A percentile compares a stretch with the other conserved stretches of the same genome.
Conservation (phyloP, 2,113 vertebrate species). For the Psilopogon haemacephalus region DNA sequence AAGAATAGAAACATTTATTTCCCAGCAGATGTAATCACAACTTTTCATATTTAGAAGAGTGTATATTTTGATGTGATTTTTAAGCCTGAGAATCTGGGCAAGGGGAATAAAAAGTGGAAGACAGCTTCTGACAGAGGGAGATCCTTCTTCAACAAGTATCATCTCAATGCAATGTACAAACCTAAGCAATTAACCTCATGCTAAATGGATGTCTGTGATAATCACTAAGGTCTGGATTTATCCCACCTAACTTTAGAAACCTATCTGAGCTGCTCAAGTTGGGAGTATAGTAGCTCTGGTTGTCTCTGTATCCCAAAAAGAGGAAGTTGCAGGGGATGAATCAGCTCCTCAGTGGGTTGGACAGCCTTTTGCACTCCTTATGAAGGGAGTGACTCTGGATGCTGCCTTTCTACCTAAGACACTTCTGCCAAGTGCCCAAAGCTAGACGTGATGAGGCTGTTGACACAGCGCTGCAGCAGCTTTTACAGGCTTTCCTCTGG, state of each 20-base stretch:
- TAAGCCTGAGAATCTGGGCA: neutral
- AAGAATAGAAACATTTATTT: neutral
- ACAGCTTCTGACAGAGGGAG: neutral
- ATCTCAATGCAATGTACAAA: neutral
- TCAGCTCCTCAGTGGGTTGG: neutral
- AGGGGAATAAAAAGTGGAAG: neutral
- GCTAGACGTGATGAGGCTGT: neutral
- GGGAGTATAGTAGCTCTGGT: neutral
- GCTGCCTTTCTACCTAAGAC: neutral
- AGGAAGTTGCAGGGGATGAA: neutral
- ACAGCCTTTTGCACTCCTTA: neutral
- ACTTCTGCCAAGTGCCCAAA: neutral
- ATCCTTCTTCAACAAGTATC: neutral
- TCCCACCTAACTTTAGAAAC: slow-evolving; percentile 62
- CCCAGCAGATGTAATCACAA: neutral
- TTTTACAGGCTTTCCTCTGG: neutral
- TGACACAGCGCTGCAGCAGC: neutral
- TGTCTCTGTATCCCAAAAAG: neutral
- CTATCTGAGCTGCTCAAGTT: slow-evolving; percentile 44
- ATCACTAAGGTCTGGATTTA: slow-evolving; percentile 45
- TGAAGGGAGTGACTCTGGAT: rapidly evolving
- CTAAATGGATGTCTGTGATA: slow-evolving; percentile 15
- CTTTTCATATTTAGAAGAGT: neutral
- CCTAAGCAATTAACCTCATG: neutral
- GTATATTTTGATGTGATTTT: neutral